A percentile compares a stretch with the other conserved stretches of the same genome.
Evolutionary conservation across 1,140 invertebrate species (phyloP).

Genomic region (Sogatella furcifera): DNA sequence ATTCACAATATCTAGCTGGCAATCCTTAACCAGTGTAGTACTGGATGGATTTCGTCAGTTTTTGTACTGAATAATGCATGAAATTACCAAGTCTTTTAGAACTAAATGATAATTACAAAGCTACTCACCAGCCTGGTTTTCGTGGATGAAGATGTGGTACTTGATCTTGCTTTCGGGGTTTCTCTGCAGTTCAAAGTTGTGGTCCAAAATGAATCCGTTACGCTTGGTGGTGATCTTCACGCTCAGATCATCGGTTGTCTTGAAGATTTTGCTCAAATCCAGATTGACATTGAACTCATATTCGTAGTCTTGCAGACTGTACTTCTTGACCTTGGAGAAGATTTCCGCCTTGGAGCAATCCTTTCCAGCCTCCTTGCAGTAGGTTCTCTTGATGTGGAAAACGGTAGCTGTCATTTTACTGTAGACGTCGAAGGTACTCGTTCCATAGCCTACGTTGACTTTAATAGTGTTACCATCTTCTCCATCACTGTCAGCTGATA

Average conservation of each 20-base stretch:
- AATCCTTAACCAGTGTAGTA: no score
- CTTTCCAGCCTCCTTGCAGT: constrained; percentile 7
- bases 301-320: constrained; percentile 25
- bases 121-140: constrained; percentile 37
- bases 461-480: constrained; percentile 4
- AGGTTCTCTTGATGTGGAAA: constrained; percentile 4
- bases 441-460: not conserved
- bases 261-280: constrained; percentile 56
- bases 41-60: no score
- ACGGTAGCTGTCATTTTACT: not conserved
- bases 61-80: no score
- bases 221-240: constrained; percentile 47
- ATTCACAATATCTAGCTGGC: no score
- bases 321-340: not conserved
- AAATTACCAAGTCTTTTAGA: no score
- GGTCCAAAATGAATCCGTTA: constrained; percentile 43
- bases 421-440: not conserved
- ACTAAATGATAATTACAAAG: no score
- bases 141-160: constrained; percentile 48
- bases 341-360: constrained; percentile 10
- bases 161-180: constrained; percentile 49
- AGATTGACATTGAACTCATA: constrained; percentile 45
- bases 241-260: constrained; percentile 52
- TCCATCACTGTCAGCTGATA: constrained; percentile 23
- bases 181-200: constrained; percentile 53